Evolutionary conservation across 1,140 invertebrate species (phyloP).

Genomic region (Halesus radiatus): DNA sequence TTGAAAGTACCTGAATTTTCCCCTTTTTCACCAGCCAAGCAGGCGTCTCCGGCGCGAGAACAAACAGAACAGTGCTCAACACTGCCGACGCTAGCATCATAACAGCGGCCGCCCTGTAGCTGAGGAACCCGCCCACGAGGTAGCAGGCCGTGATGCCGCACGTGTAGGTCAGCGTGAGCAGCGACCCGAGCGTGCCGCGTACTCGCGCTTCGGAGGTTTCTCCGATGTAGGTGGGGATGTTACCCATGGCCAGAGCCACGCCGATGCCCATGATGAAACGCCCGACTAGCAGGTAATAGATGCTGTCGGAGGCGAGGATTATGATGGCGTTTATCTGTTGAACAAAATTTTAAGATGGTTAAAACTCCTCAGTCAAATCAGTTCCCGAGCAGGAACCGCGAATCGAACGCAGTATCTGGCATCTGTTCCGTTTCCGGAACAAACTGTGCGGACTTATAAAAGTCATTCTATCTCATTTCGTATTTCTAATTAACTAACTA

Average conservation of each 20-base stretch:
- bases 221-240: constrained; percentile 31
- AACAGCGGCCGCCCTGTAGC: constrained; percentile 35
- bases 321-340: constrained; percentile 28
- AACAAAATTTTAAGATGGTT: not conserved
- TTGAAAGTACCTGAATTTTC: not conserved
- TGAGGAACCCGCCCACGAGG: constrained; percentile 35
- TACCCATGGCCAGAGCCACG: not conserved
- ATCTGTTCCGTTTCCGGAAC: too few relatives aligned
- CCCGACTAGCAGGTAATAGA: not conserved
- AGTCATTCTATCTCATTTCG: too few relatives aligned
- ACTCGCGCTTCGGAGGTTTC: constrained; percentile 23
- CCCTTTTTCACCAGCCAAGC: constrained; percentile 15
- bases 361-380: too few relatives aligned
- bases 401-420: too few relatives aligned
- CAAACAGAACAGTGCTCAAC: constrained; percentile 11
- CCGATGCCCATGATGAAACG: constrained; percentile 18
- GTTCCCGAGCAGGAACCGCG: too few relatives aligned
- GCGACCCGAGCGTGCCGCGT: constrained; percentile 37
- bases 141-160: constrained; percentile 35
- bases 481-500: too few relatives aligned
- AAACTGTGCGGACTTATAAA: too few relatives aligned
- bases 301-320: not conserved
- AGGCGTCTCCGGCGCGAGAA: constrained; percentile 37
- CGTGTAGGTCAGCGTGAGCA: constrained; percentile 30
- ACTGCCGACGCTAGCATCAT: constrained; percentile 4